Evolutionary conservation across 1,140 invertebrate species (phyloP), one percentile per base, ranked within the genome.

Genomic region (Lutraria rhynchaena): DNA sequence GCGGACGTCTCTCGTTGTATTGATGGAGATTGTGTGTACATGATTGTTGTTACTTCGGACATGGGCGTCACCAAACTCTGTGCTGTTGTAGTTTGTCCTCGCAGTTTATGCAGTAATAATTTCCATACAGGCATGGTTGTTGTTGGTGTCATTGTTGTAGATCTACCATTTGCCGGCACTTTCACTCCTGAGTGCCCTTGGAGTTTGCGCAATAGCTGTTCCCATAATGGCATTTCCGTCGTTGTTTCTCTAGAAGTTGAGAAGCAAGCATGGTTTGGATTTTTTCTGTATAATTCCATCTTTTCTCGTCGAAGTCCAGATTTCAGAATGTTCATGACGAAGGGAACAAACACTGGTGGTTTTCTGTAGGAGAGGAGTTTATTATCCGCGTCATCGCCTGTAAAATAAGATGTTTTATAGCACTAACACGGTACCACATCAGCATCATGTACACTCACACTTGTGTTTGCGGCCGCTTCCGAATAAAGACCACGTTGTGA

Each of bases 311-410:
- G 41, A 35, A 77, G 44, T 41, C 49, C 24, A 35, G 49, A 37
- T 31, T 67, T 77, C 22, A 77, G 11, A 19, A 67, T 29, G 15
- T 41, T 46, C 22, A 77, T 19, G 31, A 77, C 44, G 0, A 44
- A 29, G 19, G 75, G 75, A 15, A 67, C 37, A 58, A 77, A 77
- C 24, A 77, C 46, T 24, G 75, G 75, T 13, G 75, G 75, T 31
- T 67, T 63, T n/a, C 55, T 49, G 35, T 77, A 77, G 5, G 61
- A 37, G 13, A 67, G 22, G 15, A 77, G 33, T 11, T 24, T 49
- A 24, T 53, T 51, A 33, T 77, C 75, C 17, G 49, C 24, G 22
- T 35, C 19, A 55, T 77, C 27, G 27, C 37, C 75, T 77, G 33
- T 37, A 67, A 77, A 3, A 67, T 17, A 77, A 65, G 15, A 46